Evolutionary conservation across 2,113 vertebrate genomes (phyloP).

Genomic region (Plestiodon gilberti): DNA sequence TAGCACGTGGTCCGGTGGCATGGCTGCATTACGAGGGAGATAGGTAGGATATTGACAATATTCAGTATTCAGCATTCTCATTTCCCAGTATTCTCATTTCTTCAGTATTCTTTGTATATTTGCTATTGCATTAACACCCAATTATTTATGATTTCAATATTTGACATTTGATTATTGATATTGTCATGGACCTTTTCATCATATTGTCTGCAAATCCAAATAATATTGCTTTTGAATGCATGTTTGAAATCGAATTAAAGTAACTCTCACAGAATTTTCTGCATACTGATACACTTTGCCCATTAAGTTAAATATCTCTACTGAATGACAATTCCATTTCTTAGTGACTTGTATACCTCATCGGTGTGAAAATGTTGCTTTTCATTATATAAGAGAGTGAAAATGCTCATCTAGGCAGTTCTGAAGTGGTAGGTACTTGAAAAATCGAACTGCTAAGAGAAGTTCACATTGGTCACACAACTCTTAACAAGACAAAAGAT

Average conservation of each 20-base stretch:
- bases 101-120: no score
- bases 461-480: background rate
- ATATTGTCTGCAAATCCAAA: background rate
- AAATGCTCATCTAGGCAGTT: background rate
- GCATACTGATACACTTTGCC: background rate
- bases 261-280: background rate
- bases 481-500: slow-evolving; percentile 25
- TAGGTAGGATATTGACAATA: no score
- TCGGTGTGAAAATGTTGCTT: background rate
- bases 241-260: slow-evolving; percentile 1
- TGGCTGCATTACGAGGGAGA: no score
- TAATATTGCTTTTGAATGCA: background rate
- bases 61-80: no score
- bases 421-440: background rate
- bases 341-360: background rate
- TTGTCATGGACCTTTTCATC: no score
- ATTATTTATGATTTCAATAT: no score
- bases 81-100: no score
- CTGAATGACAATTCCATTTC: background rate
- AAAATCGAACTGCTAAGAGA: background rate
- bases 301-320: slow-evolving; percentile 5
- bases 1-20: no score
- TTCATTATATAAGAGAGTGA: background rate
- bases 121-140: no score
- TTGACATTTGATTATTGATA: no score